phyloP scores from a whole-genome alignment of 1,140 invertebrate genomes.

The Bombus terrestris region DNA sequence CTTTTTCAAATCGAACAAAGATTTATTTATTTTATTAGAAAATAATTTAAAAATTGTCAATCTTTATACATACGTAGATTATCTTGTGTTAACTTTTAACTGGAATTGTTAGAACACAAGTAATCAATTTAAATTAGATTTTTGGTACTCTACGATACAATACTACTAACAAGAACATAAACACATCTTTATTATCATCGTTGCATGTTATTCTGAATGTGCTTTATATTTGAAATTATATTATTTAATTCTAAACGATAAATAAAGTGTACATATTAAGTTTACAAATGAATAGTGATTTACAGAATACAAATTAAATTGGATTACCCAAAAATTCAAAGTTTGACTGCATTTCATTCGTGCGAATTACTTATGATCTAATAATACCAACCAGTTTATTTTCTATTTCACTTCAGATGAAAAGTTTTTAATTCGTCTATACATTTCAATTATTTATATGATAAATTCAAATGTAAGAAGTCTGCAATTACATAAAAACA shows the following conservation, averaged over 20 bases:
- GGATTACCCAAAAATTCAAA: too few species aligned
- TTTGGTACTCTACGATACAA: background rate
- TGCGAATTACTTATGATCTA: too few species aligned
- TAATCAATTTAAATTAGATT: background rate
- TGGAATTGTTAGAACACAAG: background rate
- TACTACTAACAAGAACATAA: background rate
- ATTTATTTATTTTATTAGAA: background rate
- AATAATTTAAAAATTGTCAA: background rate
- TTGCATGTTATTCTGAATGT: constrained; percentile 86
- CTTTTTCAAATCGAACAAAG: background rate
- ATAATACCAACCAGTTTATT: background rate
- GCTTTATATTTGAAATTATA: too few species aligned
- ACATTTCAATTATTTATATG: background rate
- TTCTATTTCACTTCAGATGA: background rate
- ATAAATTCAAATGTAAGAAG: background rate
- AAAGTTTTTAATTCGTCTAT: background rate
- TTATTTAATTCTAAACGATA: too few species aligned
- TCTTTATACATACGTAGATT: background rate
- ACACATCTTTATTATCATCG: background rate
- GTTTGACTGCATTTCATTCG: too few species aligned
- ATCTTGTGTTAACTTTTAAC: background rate
- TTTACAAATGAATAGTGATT: too few species aligned
- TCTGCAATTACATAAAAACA: background rate
- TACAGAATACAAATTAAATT: too few species aligned
- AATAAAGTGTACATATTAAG: too few species aligned